Conservation (phyloP, 2,797 vertebrate genomes). For the Pelodytes ibericus region DNA sequence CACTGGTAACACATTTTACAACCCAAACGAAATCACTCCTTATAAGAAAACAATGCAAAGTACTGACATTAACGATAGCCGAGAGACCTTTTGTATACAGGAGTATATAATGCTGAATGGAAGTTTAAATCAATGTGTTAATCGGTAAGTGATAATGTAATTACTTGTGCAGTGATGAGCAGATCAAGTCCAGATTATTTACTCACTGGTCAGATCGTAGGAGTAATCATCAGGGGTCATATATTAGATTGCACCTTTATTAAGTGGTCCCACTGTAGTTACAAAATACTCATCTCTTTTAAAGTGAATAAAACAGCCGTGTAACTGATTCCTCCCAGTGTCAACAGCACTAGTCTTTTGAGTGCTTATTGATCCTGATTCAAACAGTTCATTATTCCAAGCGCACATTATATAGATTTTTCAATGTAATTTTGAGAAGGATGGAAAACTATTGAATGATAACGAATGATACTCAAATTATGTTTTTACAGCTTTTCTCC, state of each 20-base stretch:
- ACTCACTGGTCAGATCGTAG: conserved; percentile 74
- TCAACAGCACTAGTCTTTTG: conserved; percentile 73
- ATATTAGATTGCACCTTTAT: conserved; percentile 77
- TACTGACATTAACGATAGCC: conserved; percentile 63
- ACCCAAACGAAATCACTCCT: no score
- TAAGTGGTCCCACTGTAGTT: conserved; percentile 74
- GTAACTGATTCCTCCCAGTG: conserved; percentile 75
- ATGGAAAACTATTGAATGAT: conserved; percentile 81
- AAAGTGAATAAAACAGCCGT: conserved; percentile 67
- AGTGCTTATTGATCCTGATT: conserved; percentile 78
- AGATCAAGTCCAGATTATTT: conserved; percentile 76
- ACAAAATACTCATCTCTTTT: conserved; percentile 69
- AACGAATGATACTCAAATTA: conserved; percentile 77
- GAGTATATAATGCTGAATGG: conserved; percentile 71
- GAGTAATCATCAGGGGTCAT: conserved; percentile 70
- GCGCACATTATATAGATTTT: conserved; percentile 81
- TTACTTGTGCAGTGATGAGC: conserved; percentile 76
- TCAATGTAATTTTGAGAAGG: conserved; percentile 78
- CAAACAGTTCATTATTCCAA: conserved; percentile 85
- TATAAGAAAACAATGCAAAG: conserved; percentile 57
- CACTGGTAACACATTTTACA: no score
- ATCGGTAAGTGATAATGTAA: conserved; percentile 78
- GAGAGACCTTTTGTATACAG: conserved; percentile 67
- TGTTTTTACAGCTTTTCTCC: conserved; percentile 68
- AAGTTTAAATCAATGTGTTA: conserved; percentile 75